Evolutionary conservation across 2,113 vertebrate genomes (phyloP).

Genomic region (Pseudorhombus dupliciocellatus): DNA sequence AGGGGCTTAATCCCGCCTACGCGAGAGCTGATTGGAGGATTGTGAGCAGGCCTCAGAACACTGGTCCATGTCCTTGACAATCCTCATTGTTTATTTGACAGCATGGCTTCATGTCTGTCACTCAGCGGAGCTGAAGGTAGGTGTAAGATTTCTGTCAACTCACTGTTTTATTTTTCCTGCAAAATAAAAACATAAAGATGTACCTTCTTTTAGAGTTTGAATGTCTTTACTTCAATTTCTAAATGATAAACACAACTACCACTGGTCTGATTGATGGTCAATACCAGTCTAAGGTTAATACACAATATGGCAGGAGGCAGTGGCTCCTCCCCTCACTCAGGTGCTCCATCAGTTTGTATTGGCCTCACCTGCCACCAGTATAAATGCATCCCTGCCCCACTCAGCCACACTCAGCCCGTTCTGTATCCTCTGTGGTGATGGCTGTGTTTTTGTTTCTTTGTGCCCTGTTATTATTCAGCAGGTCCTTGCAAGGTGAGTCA

Average conservation of each 20-base stretch:
- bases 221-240: neutral
- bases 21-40: conserved; percentile 56
- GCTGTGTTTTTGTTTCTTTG: conserved; percentile 53
- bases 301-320: neutral
- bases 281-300: neutral
- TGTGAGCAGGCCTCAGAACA: neutral
- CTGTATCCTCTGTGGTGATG: conserved; percentile 58
- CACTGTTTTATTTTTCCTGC: neutral
- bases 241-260: neutral
- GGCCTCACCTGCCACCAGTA: conserved; percentile 56
- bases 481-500: conserved; percentile 58
- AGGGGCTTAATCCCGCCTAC: conserved; percentile 33
- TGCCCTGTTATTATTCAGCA: conserved; percentile 32
- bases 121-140: neutral
- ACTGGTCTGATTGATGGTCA: neutral
- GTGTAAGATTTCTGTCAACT: neutral
- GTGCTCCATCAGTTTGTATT: conserved; percentile 59
- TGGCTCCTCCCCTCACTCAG: conserved; percentile 54
- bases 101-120: conserved; percentile 11
- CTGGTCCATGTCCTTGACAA: conserved; percentile 27
- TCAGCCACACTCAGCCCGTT: neutral
- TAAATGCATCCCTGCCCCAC: conserved; percentile 12
- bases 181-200: neutral
- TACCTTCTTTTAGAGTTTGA: neutral
- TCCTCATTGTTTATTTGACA: conserved; percentile 43